These are phyloP conservation scores for Drosophila arawakana DNA, from an alignment of 1,140 invertebrate species.

Conservation along the genomic window DNA sequence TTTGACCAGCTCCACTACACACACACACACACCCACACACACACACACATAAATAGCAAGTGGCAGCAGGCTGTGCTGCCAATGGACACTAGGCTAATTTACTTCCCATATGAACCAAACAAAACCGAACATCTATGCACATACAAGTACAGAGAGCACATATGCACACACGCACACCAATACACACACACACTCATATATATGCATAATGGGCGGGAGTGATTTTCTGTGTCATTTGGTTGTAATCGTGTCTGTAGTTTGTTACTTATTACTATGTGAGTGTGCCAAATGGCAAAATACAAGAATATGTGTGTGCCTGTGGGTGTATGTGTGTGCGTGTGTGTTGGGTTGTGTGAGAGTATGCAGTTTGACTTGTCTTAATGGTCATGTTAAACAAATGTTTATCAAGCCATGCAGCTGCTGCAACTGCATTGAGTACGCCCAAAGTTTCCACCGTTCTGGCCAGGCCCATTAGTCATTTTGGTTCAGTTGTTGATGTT, in stretches of 20 bases:
- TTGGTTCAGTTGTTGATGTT: constrained; percentile 45
- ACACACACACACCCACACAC: too few species aligned
- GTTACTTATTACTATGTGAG: constrained; percentile 77
- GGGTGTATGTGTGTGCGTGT: constrained; percentile 16
- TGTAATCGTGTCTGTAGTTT: constrained; percentile 83
- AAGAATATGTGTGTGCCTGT: constrained; percentile 31
- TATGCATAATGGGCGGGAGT: constrained; percentile 69
- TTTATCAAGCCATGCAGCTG: constrained; percentile 82
- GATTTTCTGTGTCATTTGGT: constrained; percentile 82
- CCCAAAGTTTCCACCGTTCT: constrained; percentile 35
- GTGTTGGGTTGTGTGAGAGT: constrained; percentile 49
- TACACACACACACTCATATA: constrained; percentile 14
- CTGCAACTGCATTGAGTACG: constrained; percentile 36
- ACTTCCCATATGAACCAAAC: constrained; percentile 73
- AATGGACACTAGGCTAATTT: constrained; percentile 70
- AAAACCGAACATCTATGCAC: constrained; percentile 42
- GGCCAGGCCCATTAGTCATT: constrained; percentile 74
- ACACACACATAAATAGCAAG: constrained; percentile 64
- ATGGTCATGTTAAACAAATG: constrained; percentile 83
- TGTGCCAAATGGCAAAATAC: constrained; percentile 35
- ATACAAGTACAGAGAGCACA: constrained; percentile 9
- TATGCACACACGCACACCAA: constrained; percentile 3
- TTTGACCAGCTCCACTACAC: too few species aligned
- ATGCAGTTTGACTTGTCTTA: constrained; percentile 81
- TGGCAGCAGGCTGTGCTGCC: constrained; percentile 63